These are phyloP conservation scores for Ceyx margarethae DNA, from an alignment of 2,113 vertebrate genomes.

Conservation along the genomic window DNA sequence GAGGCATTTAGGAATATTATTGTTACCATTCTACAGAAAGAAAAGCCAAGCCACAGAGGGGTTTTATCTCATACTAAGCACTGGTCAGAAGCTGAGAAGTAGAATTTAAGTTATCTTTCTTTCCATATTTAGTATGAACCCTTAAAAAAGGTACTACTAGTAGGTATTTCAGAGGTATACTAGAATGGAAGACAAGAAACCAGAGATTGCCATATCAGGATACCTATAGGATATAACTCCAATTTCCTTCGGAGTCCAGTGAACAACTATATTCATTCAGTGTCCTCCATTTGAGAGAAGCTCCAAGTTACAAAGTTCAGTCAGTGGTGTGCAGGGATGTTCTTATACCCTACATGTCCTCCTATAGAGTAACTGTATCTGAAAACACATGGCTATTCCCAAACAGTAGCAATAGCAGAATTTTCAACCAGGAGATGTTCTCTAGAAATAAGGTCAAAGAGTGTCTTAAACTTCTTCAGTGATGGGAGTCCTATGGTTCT, in stretches of 20 bases:
- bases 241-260: neutral
- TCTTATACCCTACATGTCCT: neutral
- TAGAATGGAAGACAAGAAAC: neutral
- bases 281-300: neutral
- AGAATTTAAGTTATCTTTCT: neutral
- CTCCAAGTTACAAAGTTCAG: neutral
- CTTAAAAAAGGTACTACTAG: neutral
- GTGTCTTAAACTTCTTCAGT: neutral
- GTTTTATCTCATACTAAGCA: neutral
- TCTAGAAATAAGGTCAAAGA: neutral
- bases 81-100: neutral
- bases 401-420: neutral
- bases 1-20: neutral
- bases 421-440: neutral
- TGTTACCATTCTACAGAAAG: neutral
- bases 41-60: neutral
- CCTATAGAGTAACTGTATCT: neutral
- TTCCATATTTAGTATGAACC: neutral
- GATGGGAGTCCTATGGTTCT: neutral
- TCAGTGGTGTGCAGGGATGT: neutral
- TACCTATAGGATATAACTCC: neutral
- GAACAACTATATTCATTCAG: fast-evolving
- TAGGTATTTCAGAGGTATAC: neutral
- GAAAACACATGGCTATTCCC: neutral
- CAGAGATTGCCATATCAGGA: neutral